Conservation (phyloP, 2,113 vertebrate species). For the Anoura caudifer region DNA sequence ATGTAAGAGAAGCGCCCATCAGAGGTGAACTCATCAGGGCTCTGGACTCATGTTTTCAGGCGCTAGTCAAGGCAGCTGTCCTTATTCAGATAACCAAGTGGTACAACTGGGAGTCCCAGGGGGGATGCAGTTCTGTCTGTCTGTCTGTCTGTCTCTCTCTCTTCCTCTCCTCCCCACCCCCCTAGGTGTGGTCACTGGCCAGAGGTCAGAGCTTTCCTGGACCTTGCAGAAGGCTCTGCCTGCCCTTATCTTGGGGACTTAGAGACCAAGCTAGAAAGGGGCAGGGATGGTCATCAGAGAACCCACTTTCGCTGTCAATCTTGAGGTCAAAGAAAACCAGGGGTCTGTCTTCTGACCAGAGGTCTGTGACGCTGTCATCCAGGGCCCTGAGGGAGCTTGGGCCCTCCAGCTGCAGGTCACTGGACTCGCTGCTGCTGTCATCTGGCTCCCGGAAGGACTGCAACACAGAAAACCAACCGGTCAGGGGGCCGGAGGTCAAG, state of each 20-base stretch:
- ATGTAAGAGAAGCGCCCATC: background rate
- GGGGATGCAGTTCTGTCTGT: too few relatives aligned
- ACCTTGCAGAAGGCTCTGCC: background rate
- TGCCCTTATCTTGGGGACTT: background rate
- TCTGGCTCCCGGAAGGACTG: slow-evolving; percentile 58
- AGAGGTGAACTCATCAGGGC: background rate
- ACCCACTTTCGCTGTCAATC: slow-evolving; percentile 77
- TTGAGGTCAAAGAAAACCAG: slow-evolving; percentile 79
- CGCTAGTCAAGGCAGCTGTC: background rate
- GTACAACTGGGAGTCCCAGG: background rate
- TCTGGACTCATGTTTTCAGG: background rate
- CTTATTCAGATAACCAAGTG: background rate
- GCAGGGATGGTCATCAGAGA: background rate
- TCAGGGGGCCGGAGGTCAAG: background rate
- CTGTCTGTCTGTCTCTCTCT: too few relatives aligned
- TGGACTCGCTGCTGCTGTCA: slow-evolving; percentile 62
- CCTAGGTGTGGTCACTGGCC: background rate
- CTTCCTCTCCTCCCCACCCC: too few relatives aligned
- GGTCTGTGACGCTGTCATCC: background rate
- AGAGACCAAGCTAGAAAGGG: slow-evolving; percentile 18
- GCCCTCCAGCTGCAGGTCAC: slow-evolving; percentile 55
- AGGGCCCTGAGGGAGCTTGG: background rate
- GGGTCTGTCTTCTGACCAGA: slow-evolving; percentile 34
- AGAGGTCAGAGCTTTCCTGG: background rate
- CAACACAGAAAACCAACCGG: slow-evolving; percentile 59